phyloP scores from a whole-genome alignment of 2,888 invertebrate species.

The Helleia helle region DNA sequence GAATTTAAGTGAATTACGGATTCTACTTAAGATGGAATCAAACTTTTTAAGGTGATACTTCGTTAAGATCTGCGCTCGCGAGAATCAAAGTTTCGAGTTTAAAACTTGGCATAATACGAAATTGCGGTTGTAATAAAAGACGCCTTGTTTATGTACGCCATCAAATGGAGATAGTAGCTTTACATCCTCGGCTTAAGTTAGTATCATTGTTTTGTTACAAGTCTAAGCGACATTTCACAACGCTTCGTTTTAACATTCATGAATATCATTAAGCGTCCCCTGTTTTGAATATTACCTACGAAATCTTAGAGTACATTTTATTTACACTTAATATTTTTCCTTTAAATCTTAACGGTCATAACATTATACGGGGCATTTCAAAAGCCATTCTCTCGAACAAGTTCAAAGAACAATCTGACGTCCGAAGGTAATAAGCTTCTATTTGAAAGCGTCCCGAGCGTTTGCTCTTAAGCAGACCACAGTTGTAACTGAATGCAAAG shows the following conservation, averaged over 20 bases:
- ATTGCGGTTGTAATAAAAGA: constrained; percentile 48
- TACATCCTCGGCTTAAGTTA: constrained; percentile 63
- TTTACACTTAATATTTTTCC: constrained; percentile 53
- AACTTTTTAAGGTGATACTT: constrained; percentile 35
- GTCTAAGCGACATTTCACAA: constrained; percentile 63
- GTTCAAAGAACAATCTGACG: constrained; percentile 52
- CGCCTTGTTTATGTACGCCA: constrained; percentile 56
- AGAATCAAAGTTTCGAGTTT: constrained; percentile 41
- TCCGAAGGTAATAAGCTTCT: constrained; percentile 49
- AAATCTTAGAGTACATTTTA: constrained; percentile 26
- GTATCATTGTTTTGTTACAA: constrained; percentile 68
- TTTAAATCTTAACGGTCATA: constrained; percentile 34
- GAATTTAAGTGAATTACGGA: constrained; percentile 45
- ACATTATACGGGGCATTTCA: constrained; percentile 32
- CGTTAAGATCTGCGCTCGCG: constrained; percentile 33
- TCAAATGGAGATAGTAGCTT: constrained; percentile 59
- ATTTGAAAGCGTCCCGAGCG: constrained; percentile 50
- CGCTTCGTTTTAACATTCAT: constrained; percentile 61
- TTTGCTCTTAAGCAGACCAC: constrained; percentile 49
- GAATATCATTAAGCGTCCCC: constrained; percentile 63
- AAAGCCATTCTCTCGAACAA: constrained; percentile 30
- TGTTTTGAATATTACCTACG: constrained; percentile 50
- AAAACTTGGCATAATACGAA: constrained; percentile 49
- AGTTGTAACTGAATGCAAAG: constrained; percentile 56
- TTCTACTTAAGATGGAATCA: constrained; percentile 35